Percentiles rank a stretch among this genome's conserved stretches.
Conservation (phyloP, 1,140 invertebrate genomes). For the Drosophila bocqueti region DNA sequence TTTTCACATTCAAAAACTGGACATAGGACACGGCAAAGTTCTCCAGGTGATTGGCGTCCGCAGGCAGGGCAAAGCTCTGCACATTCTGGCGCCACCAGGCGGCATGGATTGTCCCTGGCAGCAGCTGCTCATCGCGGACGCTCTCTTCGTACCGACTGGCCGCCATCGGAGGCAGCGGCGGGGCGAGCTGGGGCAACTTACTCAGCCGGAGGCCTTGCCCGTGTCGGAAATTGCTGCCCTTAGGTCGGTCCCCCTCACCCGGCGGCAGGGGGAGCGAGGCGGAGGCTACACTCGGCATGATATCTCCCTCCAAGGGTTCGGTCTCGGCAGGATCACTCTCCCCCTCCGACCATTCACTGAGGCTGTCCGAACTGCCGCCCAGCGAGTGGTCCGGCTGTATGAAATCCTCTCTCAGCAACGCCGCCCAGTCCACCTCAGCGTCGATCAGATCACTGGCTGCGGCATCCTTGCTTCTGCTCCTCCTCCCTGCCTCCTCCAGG, state of each 20-base stretch:
- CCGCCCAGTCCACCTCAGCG: slow-evolving; percentile 43
- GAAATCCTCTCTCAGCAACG: slow-evolving; percentile 53
- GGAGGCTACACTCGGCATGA: background rate
- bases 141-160: background rate
- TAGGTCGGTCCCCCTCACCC: background rate
- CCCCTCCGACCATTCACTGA: slow-evolving; percentile 39
- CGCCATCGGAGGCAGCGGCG: background rate
- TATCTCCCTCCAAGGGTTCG: background rate
- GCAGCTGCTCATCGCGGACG: background rate
- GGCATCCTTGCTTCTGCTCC: background rate
- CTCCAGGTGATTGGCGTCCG: slow-evolving; percentile 1
- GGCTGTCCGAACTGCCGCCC: slow-evolving; percentile 11
- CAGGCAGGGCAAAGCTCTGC: slow-evolving; percentile 14
- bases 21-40: slow-evolving; percentile 67
- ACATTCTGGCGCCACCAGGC: slow-evolving; percentile 63
- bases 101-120: slow-evolving; percentile 39
- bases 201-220: background rate
- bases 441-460: background rate
- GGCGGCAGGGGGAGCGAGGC: background rate
- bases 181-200: slow-evolving; percentile 12
- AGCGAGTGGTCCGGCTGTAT: background rate
- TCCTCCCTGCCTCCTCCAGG: background rate
- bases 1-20: slow-evolving; percentile 36
- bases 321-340: background rate
- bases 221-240: background rate